Conservation (phyloP, 2,113 vertebrate species). For the Misgurnus mizolepis region DNA sequence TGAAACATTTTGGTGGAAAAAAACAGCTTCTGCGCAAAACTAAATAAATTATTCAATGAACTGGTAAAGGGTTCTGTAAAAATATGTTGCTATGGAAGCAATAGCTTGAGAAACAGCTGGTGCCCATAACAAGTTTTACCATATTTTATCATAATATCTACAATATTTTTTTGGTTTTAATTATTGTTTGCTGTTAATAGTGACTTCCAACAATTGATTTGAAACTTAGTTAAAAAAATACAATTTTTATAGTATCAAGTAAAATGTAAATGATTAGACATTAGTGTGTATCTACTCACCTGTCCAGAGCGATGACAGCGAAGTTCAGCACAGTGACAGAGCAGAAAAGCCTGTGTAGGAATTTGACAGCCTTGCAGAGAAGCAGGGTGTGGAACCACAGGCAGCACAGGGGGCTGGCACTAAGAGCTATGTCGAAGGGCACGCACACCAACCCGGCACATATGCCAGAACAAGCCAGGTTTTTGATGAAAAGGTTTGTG, state of each 20-base stretch:
- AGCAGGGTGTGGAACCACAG: slow-evolving; percentile 89
- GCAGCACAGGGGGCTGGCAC: slow-evolving; percentile 90
- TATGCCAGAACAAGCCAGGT: slow-evolving; percentile 93
- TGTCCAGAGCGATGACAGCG: slow-evolving; percentile 81
- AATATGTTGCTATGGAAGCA: slow-evolving; percentile 61
- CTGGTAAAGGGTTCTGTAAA: slow-evolving; percentile 51
- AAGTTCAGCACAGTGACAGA: slow-evolving; percentile 95
- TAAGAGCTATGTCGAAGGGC: slow-evolving; percentile 93
- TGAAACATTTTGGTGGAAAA: slow-evolving; percentile 7
- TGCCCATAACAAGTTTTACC: neutral
- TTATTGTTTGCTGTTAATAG: neutral
- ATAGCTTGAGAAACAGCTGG: slow-evolving; percentile 33
- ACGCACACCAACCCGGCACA: slow-evolving; percentile 91
- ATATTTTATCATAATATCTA: neutral
- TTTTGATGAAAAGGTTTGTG: slow-evolving; percentile 93
- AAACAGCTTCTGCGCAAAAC: slow-evolving; percentile 32
- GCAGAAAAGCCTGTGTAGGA: slow-evolving; percentile 96
- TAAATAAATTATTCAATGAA: slow-evolving; percentile 66
- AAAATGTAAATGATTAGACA: neutral
- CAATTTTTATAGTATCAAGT: neutral
- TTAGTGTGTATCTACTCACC: slow-evolving; percentile 56
- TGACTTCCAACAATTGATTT: neutral
- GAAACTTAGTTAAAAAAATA: no score
- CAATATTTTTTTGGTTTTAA: neutral
- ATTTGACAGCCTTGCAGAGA: slow-evolving; percentile 92